Evolutionary conservation across 2,888 invertebrate genomes (phyloP), one percentile per base, ranked within the genome.

Genomic region (Crocallis elinguaria): DNA sequence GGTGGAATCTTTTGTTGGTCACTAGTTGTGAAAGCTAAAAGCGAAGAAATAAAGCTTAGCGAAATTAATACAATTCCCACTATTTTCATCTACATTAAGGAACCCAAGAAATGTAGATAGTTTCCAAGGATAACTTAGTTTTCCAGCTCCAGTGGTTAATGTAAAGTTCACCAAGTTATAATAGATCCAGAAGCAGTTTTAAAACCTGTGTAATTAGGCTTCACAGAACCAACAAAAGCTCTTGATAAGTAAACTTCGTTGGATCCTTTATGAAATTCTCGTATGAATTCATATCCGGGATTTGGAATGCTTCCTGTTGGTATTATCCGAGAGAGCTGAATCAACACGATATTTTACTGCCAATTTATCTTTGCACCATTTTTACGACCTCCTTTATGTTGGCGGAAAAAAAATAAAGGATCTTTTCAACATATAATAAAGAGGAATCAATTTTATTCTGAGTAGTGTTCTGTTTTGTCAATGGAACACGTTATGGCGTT

Each of bases 131-230:
- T 21, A 36, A 21, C 21, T 21, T 9, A 35, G 11, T 36, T 41
- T 19, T 49, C 12, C n/a, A 36, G 21, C 21, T 9, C 19, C 19
- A n/a, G n/a, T 32, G 17, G 12, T 39, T 41, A 13, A 27, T 13
- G 36, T 23, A 25, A 52, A 60, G 42, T 62, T 64, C 43, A 11
- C 50, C 33, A 66, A 64, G 61, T 66, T 53, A 42, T 63, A 58
- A 59, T 59, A 64, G 53, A 65, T 60, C 59, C 4, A 8, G 21
- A 12, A 17, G 8, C 43, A 44, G 54, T 45, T 30, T 50, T 60
- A 56, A 50, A 57, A 52, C 39, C 55, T 59, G 43, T 61, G 51
- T 62, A 59, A 67, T 60, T 61, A 56, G 39, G 44, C 54, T 65
- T 63, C 49, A 51, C 32, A 39, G 35, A 17, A 42, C 14, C 25